Conservation (phyloP, 2,113 vertebrate genomes). For the Oncorhynchus masou region DNA sequence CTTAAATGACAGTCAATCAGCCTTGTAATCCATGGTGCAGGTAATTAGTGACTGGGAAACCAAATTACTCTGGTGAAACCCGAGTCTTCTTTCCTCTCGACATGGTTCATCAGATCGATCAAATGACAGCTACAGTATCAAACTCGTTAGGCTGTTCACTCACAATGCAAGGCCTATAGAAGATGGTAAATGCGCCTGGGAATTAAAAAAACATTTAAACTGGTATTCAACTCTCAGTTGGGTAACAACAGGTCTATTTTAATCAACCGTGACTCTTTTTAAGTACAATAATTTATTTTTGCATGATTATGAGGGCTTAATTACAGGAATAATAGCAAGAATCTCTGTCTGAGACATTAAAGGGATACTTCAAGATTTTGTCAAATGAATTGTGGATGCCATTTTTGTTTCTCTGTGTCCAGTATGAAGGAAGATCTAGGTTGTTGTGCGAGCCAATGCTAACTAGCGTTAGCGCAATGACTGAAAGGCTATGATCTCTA, state of each 20-base stretch:
- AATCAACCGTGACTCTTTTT: not conserved
- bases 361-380: slow-evolving; percentile 7
- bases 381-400: not conserved
- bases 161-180: slow-evolving; percentile 12
- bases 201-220: not conserved
- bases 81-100: slow-evolving; percentile 74
- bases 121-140: slow-evolving; percentile 74
- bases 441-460: too few relatives aligned
- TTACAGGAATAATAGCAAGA: slow-evolving; percentile 32
- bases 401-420: not conserved
- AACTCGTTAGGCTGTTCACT: slow-evolving; percentile 65
- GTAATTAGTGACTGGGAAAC: slow-evolving; percentile 83
- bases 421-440: too few relatives aligned
- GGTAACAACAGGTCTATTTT: not conserved
- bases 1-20: slow-evolving; percentile 86
- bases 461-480: too few relatives aligned
- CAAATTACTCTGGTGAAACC: slow-evolving; percentile 88
- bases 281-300: not conserved
- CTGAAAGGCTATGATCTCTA: not conserved
- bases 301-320: not conserved
- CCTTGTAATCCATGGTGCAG: slow-evolving; percentile 78
- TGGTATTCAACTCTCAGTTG: slow-evolving; percentile 1
- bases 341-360: slow-evolving; percentile 47
- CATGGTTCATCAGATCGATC: slow-evolving; percentile 79
- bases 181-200: slow-evolving; percentile 7